phyloP scores from a whole-genome alignment of 2,113 vertebrate genomes.

The Calyptommatus sinebrachiatus region DNA sequence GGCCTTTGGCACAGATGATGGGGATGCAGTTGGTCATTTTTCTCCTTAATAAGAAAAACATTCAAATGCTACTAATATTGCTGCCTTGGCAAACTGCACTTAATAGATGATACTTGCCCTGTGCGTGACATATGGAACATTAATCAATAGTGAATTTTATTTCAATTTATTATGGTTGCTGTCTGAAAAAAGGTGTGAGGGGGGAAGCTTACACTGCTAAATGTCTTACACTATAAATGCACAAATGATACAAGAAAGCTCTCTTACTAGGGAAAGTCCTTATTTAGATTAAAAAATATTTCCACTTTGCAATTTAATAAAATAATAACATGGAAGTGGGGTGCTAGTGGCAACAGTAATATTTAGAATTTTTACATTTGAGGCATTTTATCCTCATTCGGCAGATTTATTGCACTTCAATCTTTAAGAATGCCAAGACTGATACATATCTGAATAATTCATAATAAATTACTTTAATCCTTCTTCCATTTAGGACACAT shows the following conservation, averaged over 20 bases:
- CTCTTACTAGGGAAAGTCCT: constrained; percentile 62
- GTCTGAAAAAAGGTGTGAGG: constrained; percentile 70
- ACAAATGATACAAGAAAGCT: constrained; percentile 75
- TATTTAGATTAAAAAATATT: constrained; percentile 68
- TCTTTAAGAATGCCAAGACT: constrained; percentile 62
- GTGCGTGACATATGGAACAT: constrained; percentile 73
- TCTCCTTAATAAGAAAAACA: constrained; percentile 86
- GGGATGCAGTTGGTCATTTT: constrained; percentile 74
- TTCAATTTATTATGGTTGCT: constrained; percentile 82
- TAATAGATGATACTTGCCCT: constrained; percentile 79
- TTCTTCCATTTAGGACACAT: constrained; percentile 64
- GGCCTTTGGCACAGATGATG: constrained; percentile 66
- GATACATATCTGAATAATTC: constrained; percentile 65
- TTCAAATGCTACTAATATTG: constrained; percentile 83
- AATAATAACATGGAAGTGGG: constrained; percentile 51
- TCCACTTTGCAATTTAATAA: constrained; percentile 64
- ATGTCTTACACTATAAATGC: constrained; percentile 73
- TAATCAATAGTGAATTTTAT: constrained; percentile 79
- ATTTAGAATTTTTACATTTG: constrained; percentile 52
- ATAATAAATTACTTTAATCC: constrained; percentile 73
- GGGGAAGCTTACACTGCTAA: constrained; percentile 79
- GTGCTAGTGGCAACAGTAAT: constrained; percentile 14
- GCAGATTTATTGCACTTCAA: constrained; percentile 64
- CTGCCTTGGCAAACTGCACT: constrained; percentile 78
- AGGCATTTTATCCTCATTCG: constrained; percentile 65